These are phyloP conservation scores for Polypedilum vanderplanki DNA, from an alignment of 1,140 invertebrate genomes.

Conservation along the genomic window DNA sequence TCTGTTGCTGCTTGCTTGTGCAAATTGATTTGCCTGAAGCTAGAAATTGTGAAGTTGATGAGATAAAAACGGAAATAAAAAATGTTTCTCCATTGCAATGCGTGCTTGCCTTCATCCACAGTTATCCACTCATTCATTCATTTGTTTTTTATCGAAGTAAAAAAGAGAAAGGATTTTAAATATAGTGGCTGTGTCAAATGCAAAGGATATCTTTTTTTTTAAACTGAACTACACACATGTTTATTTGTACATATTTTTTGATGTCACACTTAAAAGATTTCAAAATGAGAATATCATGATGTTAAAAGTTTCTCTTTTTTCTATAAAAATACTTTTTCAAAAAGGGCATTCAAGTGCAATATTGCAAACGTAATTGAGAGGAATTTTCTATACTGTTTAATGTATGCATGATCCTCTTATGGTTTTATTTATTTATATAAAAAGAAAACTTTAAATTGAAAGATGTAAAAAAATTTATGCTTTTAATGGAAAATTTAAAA, in stretches of 20 bases:
- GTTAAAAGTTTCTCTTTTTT: neutral
- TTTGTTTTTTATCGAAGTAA: too few species aligned
- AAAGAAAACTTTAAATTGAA: too few species aligned
- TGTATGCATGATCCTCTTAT: too few species aligned
- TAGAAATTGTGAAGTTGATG: neutral
- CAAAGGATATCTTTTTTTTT: too few species aligned
- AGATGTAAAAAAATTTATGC: too few species aligned
- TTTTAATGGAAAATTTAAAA: too few species aligned
- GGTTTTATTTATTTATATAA: too few species aligned
- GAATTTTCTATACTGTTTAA: neutral
- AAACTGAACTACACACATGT: too few species aligned
- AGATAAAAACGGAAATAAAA: slow-evolving; percentile 14
- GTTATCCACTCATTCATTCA: too few species aligned
- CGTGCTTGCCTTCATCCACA: neutral
- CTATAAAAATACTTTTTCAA: neutral
- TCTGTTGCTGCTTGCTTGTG: neutral
- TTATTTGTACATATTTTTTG: neutral
- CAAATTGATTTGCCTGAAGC: slow-evolving; percentile 24
- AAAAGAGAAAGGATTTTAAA: too few species aligned
- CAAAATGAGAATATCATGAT: neutral
- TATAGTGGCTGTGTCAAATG: too few species aligned
- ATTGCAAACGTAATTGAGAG: neutral
- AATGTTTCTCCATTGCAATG: neutral
- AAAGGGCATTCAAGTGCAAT: neutral
- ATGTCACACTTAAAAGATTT: neutral